A percentile compares a stretch with the other conserved stretches of the same genome.
These are phyloP conservation scores for Passer domesticus DNA, from an alignment of 2,113 vertebrate genomes.

Conservation along the genomic window DNA sequence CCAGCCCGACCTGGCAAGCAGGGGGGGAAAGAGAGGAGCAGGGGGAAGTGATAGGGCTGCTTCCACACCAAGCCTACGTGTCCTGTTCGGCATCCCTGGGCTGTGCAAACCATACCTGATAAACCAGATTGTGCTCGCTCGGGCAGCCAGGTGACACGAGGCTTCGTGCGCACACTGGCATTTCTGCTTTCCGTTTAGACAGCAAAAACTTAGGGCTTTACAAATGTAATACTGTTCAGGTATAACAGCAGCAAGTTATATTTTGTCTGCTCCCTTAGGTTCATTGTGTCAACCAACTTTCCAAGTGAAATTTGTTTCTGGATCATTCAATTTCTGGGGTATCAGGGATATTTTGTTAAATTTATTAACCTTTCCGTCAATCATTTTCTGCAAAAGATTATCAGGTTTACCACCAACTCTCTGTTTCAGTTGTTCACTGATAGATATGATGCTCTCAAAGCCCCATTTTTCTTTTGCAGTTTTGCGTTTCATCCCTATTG, in stretches of 20 bases:
- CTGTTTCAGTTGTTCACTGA: background rate
- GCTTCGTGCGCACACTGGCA: fast-evolving
- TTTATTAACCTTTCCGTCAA: conserved; percentile 41
- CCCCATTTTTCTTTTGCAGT: background rate
- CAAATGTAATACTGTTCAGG: background rate
- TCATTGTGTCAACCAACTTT: conserved; percentile 66
- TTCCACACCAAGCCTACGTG: background rate
- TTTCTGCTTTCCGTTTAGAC: background rate
- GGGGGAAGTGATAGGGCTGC: background rate
- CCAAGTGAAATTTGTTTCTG: conserved; percentile 73
- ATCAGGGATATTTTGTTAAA: conserved; percentile 40
- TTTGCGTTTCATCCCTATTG: background rate
- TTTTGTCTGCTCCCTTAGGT: conserved; percentile 60
- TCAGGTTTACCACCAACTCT: background rate
- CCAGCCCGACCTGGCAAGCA: background rate
- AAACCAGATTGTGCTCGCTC: fast-evolving
- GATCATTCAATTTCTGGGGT: conserved; percentile 28
- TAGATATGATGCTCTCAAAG: background rate
- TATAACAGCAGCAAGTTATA: conserved; percentile 63
- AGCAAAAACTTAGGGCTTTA: background rate
- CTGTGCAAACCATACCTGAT: fast-evolving
- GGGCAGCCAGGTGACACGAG: background rate
- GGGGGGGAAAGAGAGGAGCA: background rate
- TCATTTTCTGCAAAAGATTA: conserved; percentile 21
- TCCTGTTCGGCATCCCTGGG: background rate